Evolutionary conservation across 2,797 vertebrate genomes (phyloP), one percentile per base, ranked within the genome.

Genomic region (Limosa lapponica): DNA sequence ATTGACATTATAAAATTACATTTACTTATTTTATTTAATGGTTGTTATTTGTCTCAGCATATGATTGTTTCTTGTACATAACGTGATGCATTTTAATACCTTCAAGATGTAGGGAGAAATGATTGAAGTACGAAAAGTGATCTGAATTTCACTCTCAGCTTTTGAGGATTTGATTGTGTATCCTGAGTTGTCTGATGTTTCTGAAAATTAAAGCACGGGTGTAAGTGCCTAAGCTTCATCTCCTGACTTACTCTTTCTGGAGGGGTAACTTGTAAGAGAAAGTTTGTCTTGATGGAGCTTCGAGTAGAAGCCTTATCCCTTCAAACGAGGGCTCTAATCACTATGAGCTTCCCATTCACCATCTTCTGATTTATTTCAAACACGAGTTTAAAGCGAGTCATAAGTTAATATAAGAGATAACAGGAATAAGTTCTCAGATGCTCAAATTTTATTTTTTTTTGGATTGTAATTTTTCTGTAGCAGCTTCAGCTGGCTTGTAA

Each of bases 1-100:
- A 4, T 3, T 41, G 32, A 8, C 0, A 0, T 75, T 49, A 13
- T 18, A 25, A 41, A 70, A 52, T 34, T 83, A 9, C 7, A 15
- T 69, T 69, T 64, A 16, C 67, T 80, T 87, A 7, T 78, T 90
- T 80, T 64, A 34, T 16, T 48, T 66, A 49, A 17, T 57, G 34
- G 2, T 22, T 43, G 5, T 16, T 62, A 23, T 1, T 87, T 64
- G 16, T 80, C 16, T 61, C 46, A 23, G 23, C 8, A 2, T n/a
- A 3, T 14, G 28, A 36, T 14, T 16, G 4, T 39, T 71, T 57
- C 43, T 66, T 55, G 15, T 66, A 32, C 1, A 0, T 7, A 13
- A 9, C 10, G 18, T 28, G 49, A 51, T 78, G 19, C 2, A 1
- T 64, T 94, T 89, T 23, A 49, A 22, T 89, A 12, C 27, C 14